Evolutionary conservation across 2,113 vertebrate genomes (phyloP).

Genomic region (Atractosteus spatula): DNA sequence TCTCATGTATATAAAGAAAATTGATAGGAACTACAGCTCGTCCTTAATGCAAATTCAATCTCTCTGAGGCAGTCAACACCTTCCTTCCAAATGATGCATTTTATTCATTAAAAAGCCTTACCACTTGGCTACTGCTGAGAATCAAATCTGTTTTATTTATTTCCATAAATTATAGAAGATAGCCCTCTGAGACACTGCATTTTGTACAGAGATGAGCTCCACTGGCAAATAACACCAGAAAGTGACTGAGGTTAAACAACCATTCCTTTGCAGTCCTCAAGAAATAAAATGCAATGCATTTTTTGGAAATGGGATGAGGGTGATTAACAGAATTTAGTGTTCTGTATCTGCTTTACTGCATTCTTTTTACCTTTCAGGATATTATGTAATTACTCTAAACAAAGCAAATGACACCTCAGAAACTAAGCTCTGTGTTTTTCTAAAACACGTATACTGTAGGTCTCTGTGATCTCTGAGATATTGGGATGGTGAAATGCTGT

Average conservation of each 20-base stretch:
- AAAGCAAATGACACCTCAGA: no score
- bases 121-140: constrained; percentile 27
- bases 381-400: no score
- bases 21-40: constrained; percentile 34
- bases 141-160: constrained; percentile 38
- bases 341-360: constrained; percentile 14
- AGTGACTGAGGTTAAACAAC: no score
- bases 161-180: constrained; percentile 36
- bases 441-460: no score
- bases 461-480: no score
- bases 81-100: constrained; percentile 27
- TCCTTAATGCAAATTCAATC: constrained; percentile 49
- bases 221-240: neutral
- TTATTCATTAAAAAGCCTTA: constrained; percentile 35
- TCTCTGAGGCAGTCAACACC: constrained; percentile 23
- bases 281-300: constrained; percentile 10
- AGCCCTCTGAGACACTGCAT: constrained; percentile 23
- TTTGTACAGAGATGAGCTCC: constrained; percentile 16
- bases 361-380: no score
- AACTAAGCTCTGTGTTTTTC: no score
- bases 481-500: no score
- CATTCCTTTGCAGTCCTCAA: constrained; percentile 36
- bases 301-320: constrained; percentile 10
- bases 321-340: constrained; percentile 17
- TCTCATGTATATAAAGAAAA: constrained; percentile 38